Evolutionary conservation across 1,140 invertebrate species (phyloP).

Genomic region (Ceratosolen fusciceps): DNA sequence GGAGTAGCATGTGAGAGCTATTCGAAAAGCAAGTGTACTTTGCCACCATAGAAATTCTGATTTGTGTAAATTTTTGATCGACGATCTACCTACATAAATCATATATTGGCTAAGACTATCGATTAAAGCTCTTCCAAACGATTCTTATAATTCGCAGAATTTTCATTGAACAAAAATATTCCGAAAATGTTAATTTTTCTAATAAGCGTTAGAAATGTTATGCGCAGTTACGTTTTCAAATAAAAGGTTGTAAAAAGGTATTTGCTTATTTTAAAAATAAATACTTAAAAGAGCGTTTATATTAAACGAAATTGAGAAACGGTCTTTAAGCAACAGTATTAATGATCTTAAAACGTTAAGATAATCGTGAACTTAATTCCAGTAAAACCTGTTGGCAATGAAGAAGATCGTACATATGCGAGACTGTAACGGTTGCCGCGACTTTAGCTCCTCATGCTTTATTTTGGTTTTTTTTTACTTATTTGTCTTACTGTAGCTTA

Average conservation of each 20-base stretch:
- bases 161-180: too few species aligned
- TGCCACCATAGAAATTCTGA: too few species aligned
- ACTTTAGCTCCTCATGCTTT: background rate
- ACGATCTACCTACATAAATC: too few species aligned
- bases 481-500: too few species aligned
- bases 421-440: slow-evolving; percentile 1
- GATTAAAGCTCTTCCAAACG: too few species aligned
- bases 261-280: background rate
- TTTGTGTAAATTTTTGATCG: too few species aligned
- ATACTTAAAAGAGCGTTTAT: background rate
- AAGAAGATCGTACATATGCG: background rate
- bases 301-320: background rate
- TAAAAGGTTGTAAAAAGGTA: background rate
- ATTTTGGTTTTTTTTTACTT: background rate
- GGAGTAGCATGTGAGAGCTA: too few species aligned
- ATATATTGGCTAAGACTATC: too few species aligned
- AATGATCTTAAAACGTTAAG: background rate
- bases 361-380: slow-evolving; percentile 18
- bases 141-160: too few species aligned
- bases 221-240: background rate
- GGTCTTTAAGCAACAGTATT: background rate
- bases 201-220: background rate
- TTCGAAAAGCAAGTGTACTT: too few species aligned
- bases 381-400: slow-evolving; percentile 24
- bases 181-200: too few species aligned